These are phyloP conservation scores for Mactra quadrangularis DNA, from an alignment of 1,140 invertebrate species.

Conservation along the genomic window DNA sequence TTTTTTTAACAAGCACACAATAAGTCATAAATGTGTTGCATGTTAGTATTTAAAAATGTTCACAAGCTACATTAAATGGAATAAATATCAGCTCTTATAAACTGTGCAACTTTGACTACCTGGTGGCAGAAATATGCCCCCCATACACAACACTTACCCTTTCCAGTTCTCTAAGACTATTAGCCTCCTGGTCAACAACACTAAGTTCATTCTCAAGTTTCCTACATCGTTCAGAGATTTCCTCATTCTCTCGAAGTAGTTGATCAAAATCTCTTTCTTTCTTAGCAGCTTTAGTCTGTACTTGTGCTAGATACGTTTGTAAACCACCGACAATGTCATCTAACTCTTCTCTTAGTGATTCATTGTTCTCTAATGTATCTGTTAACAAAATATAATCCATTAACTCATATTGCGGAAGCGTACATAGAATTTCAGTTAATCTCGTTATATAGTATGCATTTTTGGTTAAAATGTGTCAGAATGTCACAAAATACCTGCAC, in stretches of 20 bases:
- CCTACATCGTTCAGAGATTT: constrained; percentile 69
- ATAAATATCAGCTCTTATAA: no score
- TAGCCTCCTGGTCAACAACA: constrained; percentile 67
- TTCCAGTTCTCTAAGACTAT: constrained; percentile 62
- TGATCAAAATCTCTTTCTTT: constrained; percentile 76
- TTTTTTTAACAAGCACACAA: no score
- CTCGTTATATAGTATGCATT: no score
- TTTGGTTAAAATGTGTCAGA: no score
- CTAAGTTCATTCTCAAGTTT: constrained; percentile 77
- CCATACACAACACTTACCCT: constrained; percentile 43
- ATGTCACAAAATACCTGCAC: no score
- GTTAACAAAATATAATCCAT: constrained; percentile 10
- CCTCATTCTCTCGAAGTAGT: constrained; percentile 74
- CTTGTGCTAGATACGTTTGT: constrained; percentile 77
- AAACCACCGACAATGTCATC: constrained; percentile 79
- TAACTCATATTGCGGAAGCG: no score
- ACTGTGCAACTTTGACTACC: no score
- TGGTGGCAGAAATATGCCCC: no score
- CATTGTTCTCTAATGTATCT: constrained; percentile 79
- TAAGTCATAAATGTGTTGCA: no score
- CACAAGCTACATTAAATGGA: no score
- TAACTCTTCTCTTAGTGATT: constrained; percentile 76
- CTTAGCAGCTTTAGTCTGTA: constrained; percentile 75
- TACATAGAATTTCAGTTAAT: no score
- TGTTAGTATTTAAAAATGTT: no score